A percentile compares a stretch with the other conserved stretches of the same genome.
These are phyloP conservation scores for Lissonota sp. DNA, from an alignment of 2,888 invertebrate genomes.

Conservation along the genomic window DNA sequence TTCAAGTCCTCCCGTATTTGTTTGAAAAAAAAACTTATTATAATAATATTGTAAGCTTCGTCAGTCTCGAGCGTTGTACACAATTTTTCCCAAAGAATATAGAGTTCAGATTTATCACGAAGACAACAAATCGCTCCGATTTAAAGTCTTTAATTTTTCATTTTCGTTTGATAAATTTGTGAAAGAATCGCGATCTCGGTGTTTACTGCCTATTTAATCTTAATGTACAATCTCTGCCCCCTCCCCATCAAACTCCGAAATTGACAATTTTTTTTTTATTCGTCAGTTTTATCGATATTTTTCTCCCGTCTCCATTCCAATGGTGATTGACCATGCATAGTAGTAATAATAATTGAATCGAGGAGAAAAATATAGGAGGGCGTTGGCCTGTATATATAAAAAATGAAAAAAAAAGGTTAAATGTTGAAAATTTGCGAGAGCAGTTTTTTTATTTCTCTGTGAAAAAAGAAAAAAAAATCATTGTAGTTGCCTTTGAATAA, in stretches of 20 bases:
- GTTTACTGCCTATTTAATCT: slow-evolving; percentile 43
- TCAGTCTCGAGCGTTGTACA: slow-evolving; percentile 47
- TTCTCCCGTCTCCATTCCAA: not conserved
- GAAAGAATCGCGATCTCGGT: slow-evolving; percentile 31
- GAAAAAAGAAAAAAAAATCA: not conserved
- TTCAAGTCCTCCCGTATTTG: not conserved
- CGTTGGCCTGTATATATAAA: slow-evolving; percentile 24
- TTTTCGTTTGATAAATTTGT: slow-evolving; percentile 5
- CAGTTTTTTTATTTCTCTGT: not conserved
- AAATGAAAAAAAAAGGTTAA: too few species aligned
- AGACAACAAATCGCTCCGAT: slow-evolving; percentile 31
- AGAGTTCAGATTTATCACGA: slow-evolving; percentile 71
- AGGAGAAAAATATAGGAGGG: slow-evolving; percentile 8
- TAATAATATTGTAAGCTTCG: slow-evolving; percentile 35
- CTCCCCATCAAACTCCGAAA: not conserved
- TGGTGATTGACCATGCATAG: not conserved
- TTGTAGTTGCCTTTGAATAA: not conserved
- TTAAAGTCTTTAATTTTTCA: not conserved
- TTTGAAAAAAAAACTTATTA: slow-evolving; percentile 16
- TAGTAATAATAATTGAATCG: slow-evolving; percentile 2
- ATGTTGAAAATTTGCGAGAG: not conserved
- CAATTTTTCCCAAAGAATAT: slow-evolving; percentile 75
- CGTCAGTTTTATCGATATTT: not conserved
- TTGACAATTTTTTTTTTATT: not conserved
- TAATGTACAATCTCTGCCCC: slow-evolving; percentile 38